Base-by-base conservation (phyloP, 2,797 vertebrate species). In the Artibeus jamaicensis region DNA sequence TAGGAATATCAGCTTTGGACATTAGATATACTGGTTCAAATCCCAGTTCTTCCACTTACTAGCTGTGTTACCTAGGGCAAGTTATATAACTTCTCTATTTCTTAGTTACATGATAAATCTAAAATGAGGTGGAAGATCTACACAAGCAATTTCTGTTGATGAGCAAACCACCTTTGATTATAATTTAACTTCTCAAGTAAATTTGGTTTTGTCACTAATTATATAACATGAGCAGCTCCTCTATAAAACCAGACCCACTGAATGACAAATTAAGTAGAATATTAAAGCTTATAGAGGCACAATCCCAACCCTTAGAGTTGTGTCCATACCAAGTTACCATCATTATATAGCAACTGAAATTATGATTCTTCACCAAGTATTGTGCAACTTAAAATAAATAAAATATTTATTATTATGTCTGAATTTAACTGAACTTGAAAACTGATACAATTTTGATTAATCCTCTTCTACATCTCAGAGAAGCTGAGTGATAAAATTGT, bases 391-490 rank as follows among this genome's bases (percentile, higher is more conserved):
- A 84, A 91, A 91, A 53, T 74, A 55, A 81, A 84, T 50, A 76
- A 90, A 86, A n/a, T 2, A 0, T 37, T 82, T 91, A 83, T 70
- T 78, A 37, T 53, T 67, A 34, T 34, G 4, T 77, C 42, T 53
- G 78, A 77, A 92, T 70, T 83, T 77, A 77, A 87, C 42, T 86
- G 74, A 70, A 37, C 34, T 90, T 70, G 24, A 79, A 94, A 90
- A 86, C 32, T 5, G 16, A 70, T 16, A 34, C 34, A 77, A 59
- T 83, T 95, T 83, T 92, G 12, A 48, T 77, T 48, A 34, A 76
- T 34, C 32, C 29, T 57, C 18, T 57, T 34, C 67, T 21, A 42
- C 11, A 42, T 44, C 46, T 50, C 18, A 16, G 16, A 74, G 39
- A 57, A 50, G 48, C 16, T 70, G 29, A 82, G 29, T 82, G 29